Evolutionary conservation across 2,113 vertebrate species (phyloP).

Genomic region (Oreochromis aureus): DNA sequence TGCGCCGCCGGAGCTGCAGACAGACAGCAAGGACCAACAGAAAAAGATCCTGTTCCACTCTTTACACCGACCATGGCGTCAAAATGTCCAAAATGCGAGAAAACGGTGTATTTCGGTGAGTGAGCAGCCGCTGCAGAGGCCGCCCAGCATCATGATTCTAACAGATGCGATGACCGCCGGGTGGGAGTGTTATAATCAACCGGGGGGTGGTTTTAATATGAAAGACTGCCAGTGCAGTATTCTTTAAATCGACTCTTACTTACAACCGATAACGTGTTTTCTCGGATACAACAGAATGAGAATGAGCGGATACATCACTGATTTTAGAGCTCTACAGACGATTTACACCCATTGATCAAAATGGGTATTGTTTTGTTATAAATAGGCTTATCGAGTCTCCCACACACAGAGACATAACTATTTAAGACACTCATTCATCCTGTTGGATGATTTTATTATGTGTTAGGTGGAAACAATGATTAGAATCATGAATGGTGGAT

Average conservation of each 20-base stretch:
- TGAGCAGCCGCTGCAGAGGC: not conserved
- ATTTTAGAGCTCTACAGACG: not conserved
- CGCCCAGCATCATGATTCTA: not conserved
- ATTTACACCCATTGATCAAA: not conserved
- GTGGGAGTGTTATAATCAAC: not conserved
- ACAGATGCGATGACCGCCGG: not conserved
- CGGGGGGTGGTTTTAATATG: not conserved
- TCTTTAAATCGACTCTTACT: not conserved
- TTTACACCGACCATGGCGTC: constrained; percentile 58
- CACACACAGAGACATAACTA: not conserved
- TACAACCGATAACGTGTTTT: not conserved
- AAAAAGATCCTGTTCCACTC: not conserved
- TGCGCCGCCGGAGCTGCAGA: not conserved
- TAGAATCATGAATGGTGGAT: not conserved
- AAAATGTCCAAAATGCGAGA: constrained; percentile 69
- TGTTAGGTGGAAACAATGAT: not conserved
- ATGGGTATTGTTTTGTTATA: not conserved
- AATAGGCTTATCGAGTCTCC: not conserved
- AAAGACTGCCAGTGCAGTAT: not conserved
- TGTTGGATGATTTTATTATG: not conserved
- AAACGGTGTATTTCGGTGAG: constrained; percentile 72
- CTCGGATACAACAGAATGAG: not conserved
- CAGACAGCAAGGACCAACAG: not conserved
- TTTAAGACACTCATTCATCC: not conserved
- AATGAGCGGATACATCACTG: not conserved